These are phyloP conservation scores for Styela plicata DNA, from an alignment of 23 tunicate genomes.

Conservation along the genomic window DNA sequence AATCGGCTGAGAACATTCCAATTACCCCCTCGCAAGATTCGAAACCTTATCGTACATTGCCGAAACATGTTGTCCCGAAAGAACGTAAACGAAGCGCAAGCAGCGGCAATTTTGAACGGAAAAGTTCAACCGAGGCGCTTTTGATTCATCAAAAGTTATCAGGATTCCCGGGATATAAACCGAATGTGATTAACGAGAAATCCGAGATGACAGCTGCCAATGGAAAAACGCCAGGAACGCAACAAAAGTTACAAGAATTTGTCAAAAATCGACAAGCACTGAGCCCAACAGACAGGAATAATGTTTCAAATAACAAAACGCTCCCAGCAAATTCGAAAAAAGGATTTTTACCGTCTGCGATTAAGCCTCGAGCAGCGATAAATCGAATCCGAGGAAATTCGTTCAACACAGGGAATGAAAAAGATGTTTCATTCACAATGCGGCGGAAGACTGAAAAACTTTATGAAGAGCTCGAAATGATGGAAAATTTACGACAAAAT, in stretches of 20 bases:
- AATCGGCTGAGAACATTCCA: neutral
- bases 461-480: slow-evolving; percentile 81
- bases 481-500: slow-evolving; percentile 57
- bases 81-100: slow-evolving; percentile 26
- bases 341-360: slow-evolving; percentile 57
- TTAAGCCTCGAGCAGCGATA: slow-evolving; percentile 56
- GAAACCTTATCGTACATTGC: neutral
- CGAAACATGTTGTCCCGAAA: neutral
- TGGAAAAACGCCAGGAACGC: neutral
- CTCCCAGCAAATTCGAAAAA: slow-evolving; percentile 26
- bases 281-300: slow-evolving; percentile 8
- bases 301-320: slow-evolving; percentile 8
- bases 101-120: slow-evolving; percentile 32
- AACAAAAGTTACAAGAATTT: neutral
- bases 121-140: slow-evolving; percentile 17
- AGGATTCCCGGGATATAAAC: slow-evolving; percentile 26
- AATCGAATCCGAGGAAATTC: slow-evolving; percentile 31
- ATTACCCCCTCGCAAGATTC: slow-evolving; percentile 3
- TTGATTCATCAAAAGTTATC: slow-evolving; percentile 25
- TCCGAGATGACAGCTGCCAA: neutral
- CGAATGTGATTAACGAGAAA: slow-evolving; percentile 11
- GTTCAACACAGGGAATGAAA: neutral
- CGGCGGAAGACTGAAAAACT: slow-evolving; percentile 84
- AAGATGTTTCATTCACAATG: slow-evolving; percentile 58
- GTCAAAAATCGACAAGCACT: slow-evolving; percentile 7